phyloP scores from a whole-genome alignment of 92 coral and sea anemone genomes.

The Hydrozoanthus gracilis region DNA sequence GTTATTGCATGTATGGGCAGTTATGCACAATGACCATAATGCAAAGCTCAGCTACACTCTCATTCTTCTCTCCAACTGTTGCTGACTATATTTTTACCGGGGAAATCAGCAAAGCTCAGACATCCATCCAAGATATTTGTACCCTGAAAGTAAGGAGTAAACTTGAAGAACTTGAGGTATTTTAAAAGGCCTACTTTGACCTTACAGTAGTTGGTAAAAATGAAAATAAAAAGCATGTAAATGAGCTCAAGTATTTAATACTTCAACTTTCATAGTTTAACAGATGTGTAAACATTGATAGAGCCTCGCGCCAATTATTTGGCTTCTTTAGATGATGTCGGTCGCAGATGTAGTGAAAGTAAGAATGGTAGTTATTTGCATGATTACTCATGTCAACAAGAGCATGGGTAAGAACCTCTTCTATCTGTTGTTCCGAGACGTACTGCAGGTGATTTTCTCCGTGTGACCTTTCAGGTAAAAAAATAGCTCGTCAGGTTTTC shows the following conservation, averaged over 20 bases:
- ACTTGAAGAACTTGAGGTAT: slow-evolving; percentile 55
- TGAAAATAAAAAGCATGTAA: background rate
- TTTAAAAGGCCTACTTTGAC: too few relatives aligned
- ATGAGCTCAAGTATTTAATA: background rate
- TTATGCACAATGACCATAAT: slow-evolving; percentile 57
- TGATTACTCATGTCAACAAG: background rate
- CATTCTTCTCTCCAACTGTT: slow-evolving; percentile 59
- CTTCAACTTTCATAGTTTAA: background rate
- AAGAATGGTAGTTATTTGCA: background rate
- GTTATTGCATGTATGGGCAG: slow-evolving; percentile 57
- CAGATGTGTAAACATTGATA: background rate
- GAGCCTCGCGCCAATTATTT: slow-evolving; percentile 7
- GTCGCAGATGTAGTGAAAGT: slow-evolving; percentile 18
- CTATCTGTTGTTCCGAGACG: slow-evolving; percentile 3
- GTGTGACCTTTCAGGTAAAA: background rate
- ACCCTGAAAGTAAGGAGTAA: slow-evolving; percentile 55
- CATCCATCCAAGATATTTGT: slow-evolving; percentile 55
- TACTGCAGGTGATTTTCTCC: background rate
- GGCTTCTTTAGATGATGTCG: slow-evolving; percentile 11
- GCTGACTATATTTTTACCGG: slow-evolving; percentile 65
- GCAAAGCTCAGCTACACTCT: slow-evolving; percentile 57
- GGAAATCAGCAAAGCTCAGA: slow-evolving; percentile 50
- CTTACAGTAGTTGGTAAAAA: too few relatives aligned
- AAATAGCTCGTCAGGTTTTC: slow-evolving; percentile 5
- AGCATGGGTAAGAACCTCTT: slow-evolving; percentile 2